Evolutionary conservation across 2,113 vertebrate species (phyloP).

Genomic region (Saguinus midas): DNA sequence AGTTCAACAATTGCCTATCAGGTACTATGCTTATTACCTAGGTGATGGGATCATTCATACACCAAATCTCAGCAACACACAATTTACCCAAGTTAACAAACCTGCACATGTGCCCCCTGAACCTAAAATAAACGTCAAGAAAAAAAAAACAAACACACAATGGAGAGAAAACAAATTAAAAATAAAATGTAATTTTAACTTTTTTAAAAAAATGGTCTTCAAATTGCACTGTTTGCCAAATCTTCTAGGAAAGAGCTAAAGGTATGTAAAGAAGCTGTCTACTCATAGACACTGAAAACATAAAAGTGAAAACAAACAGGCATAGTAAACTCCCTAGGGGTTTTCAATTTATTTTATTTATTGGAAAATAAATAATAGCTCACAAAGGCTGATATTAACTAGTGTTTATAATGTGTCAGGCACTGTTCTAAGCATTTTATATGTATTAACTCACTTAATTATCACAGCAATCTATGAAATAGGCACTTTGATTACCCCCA

Average conservation of each 20-base stretch:
- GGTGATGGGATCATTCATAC: no score
- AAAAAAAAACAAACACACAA: no score
- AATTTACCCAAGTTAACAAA: no score
- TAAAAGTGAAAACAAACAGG: conserved; percentile 38
- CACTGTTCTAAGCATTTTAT: background rate
- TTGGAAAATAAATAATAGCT: conserved; percentile 22
- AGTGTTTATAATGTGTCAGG: background rate
- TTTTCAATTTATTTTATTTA: conserved; percentile 3
- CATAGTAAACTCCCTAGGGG: background rate
- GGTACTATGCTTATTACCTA: no score
- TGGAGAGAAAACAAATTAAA: no score
- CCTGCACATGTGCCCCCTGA: no score
- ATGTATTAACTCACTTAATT: conserved; percentile 1
- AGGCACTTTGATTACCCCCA: background rate
- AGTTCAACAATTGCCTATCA: no score
- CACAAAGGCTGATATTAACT: conserved; percentile 26
- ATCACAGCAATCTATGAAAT: background rate
- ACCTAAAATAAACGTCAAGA: no score
- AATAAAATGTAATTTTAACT: no score
- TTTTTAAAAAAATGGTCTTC: background rate
- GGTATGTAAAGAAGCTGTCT: background rate
- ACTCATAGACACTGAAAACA: background rate
- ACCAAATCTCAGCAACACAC: no score
- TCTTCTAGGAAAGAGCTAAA: background rate
- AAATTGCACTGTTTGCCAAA: background rate